Evolutionary conservation across 2,888 invertebrate genomes (phyloP).

Genomic region (Epicampocera succincta): DNA sequence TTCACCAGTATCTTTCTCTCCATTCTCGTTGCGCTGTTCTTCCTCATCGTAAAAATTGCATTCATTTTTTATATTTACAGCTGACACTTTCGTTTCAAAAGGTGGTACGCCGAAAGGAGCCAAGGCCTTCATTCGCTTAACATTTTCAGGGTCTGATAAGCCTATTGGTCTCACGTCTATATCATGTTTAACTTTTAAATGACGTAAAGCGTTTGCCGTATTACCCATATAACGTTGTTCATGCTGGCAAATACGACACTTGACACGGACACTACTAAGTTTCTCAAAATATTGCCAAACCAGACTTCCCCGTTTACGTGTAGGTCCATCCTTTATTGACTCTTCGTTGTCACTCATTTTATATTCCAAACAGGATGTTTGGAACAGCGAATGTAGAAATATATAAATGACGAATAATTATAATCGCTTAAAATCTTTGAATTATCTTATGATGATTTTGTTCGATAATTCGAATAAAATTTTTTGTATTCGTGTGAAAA

Average conservation of each 20-base stretch:
- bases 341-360: conserved; percentile 61
- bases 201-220: conserved; percentile 71
- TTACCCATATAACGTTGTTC: conserved; percentile 72
- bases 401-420: conserved; percentile 50
- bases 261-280: conserved; percentile 67
- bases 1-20: conserved; percentile 17
- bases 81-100: conserved; percentile 25
- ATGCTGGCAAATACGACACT: conserved; percentile 70
- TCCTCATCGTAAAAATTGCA: conserved; percentile 40
- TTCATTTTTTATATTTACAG: conserved; percentile 49
- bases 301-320: conserved; percentile 63
- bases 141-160: conserved; percentile 62
- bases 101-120: conserved; percentile 13
- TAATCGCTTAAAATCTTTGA: conserved; percentile 48
- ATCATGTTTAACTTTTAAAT: conserved; percentile 72
- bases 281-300: conserved; percentile 73
- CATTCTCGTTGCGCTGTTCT: conserved; percentile 5
- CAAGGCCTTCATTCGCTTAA: conserved; percentile 57
- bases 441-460: conserved; percentile 31
- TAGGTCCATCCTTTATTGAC: conserved; percentile 34
- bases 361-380: background rate
- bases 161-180: conserved; percentile 71
- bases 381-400: conserved; percentile 31
- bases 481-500: conserved; percentile 60
- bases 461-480: conserved; percentile 61